phyloP scores from a whole-genome alignment of 2,113 vertebrate species.

The Nanorana parkeri region DNA sequence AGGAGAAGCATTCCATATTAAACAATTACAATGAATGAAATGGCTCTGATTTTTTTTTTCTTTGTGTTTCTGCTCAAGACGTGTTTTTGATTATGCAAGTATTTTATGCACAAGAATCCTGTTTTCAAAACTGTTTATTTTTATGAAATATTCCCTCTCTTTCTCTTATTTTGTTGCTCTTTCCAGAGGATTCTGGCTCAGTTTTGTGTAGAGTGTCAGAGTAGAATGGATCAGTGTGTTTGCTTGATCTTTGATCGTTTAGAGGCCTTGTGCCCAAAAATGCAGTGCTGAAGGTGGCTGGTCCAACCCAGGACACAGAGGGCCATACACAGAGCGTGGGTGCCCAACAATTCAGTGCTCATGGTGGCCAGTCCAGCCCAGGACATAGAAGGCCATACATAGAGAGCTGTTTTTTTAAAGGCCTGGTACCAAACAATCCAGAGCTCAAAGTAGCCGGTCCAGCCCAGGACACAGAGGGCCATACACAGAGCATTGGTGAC shows the following conservation, averaged over 20 bases:
- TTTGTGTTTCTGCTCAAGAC: constrained; percentile 50
- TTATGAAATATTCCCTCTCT: constrained; percentile 32
- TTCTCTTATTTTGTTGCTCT: constrained; percentile 1
- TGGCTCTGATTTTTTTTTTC: constrained; percentile 50
- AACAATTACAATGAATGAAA: constrained; percentile 58
- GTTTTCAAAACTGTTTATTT: constrained; percentile 49
- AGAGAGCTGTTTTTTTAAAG: no score
- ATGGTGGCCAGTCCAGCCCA: no score
- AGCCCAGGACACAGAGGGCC: no score
- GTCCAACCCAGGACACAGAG: no score
- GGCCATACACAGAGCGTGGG: no score
- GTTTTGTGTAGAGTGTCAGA: constrained; percentile 1
- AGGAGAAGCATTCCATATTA: constrained; percentile 48
- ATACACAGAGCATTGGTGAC: no score
- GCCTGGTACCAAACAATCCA: no score
- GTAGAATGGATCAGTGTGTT: not conserved
- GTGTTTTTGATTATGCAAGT: constrained; percentile 50
- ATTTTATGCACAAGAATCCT: constrained; percentile 39
- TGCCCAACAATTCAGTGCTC: no score
- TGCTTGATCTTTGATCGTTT: not conserved
- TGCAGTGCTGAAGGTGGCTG: no score
- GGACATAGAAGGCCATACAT: no score
- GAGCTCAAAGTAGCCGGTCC: no score
- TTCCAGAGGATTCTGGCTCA: constrained; percentile 16
- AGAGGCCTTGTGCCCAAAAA: no score